Conservation (phyloP, 2,113 vertebrate genomes). For the Forbesichthys agassizii region DNA sequence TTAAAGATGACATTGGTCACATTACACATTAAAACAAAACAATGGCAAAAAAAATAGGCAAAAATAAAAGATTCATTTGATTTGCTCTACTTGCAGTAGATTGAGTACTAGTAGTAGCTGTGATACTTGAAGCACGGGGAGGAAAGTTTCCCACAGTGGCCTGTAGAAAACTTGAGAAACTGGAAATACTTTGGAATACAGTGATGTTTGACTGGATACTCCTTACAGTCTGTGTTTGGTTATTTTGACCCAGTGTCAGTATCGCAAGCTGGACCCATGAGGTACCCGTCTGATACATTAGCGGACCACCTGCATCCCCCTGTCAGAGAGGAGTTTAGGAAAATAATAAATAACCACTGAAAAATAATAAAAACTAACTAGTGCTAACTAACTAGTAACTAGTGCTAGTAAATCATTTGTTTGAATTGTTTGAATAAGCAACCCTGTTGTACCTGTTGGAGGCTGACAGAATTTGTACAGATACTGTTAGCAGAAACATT, state of each 20-base stretch:
- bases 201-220: not conserved
- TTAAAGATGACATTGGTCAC: too few species aligned
- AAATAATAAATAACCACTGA: not conserved
- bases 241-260: conserved; percentile 12
- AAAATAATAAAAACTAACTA: not conserved
- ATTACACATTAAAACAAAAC: not conserved
- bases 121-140: not conserved
- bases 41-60: not conserved
- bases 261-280: conserved; percentile 58
- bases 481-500: conserved; percentile 24
- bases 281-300: conserved; percentile 49
- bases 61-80: not conserved
- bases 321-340: conserved; percentile 17
- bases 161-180: not conserved
- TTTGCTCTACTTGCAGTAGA: not conserved
- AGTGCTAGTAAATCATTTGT: not conserved
- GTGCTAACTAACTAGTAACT: too few species aligned
- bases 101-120: not conserved
- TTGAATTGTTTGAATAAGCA: not conserved
- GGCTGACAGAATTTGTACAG: conserved; percentile 39
- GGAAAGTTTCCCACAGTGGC: not conserved
- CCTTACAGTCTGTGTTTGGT: not conserved
- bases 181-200: not conserved
- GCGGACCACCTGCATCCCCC: conserved; percentile 47
- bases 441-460: conserved; percentile 42